phyloP scores from a whole-genome alignment of 2,888 invertebrate genomes.

The Andrena trimmerana region DNA sequence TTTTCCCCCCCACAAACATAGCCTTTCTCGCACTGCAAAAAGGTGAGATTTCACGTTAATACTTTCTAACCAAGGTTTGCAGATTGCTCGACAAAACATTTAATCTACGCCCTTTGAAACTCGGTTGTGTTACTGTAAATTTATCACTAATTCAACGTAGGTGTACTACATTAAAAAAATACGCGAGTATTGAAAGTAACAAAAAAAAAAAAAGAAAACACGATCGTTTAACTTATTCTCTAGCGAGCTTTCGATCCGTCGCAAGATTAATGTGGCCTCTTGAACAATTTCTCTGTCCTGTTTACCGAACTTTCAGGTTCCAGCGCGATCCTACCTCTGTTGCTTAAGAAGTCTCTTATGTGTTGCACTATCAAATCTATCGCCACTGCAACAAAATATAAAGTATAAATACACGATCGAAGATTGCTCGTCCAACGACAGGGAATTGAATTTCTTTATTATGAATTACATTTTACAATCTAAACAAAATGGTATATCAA shows the following conservation, averaged over 20 bases:
- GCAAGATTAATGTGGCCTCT: conserved; percentile 81
- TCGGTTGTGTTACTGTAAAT: conserved; percentile 29
- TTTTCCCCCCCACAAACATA: conserved; percentile 32
- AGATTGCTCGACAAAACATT: conserved; percentile 18
- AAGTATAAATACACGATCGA: conserved; percentile 45
- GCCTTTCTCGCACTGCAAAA: conserved; percentile 12
- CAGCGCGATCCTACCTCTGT: conserved; percentile 84
- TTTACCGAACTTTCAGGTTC: conserved; percentile 79
- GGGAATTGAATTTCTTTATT: conserved; percentile 59
- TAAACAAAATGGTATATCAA: conserved; percentile 54
- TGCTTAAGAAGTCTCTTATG: conserved; percentile 95
- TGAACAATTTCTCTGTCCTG: conserved; percentile 77
- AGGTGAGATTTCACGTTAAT: conserved; percentile 33
- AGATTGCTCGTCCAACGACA: conserved; percentile 24
- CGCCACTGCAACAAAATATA: conserved; percentile 91
- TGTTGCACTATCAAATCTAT: conserved; percentile 99
- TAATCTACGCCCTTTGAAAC: conserved; percentile 11
- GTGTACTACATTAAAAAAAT: conserved; percentile 27
- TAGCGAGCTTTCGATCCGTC: conserved; percentile 17
- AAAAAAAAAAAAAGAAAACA: conserved; percentile 7
- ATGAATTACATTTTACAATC: conserved; percentile 52
- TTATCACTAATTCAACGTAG: conserved; percentile 33
- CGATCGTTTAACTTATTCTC: conserved; percentile 29
- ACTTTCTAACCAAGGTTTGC: conserved; percentile 36
- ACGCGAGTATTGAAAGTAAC: conserved; percentile 40